Evolutionary conservation across 2,888 invertebrate genomes (phyloP).

Genomic region (Crioceris asparagi): DNA sequence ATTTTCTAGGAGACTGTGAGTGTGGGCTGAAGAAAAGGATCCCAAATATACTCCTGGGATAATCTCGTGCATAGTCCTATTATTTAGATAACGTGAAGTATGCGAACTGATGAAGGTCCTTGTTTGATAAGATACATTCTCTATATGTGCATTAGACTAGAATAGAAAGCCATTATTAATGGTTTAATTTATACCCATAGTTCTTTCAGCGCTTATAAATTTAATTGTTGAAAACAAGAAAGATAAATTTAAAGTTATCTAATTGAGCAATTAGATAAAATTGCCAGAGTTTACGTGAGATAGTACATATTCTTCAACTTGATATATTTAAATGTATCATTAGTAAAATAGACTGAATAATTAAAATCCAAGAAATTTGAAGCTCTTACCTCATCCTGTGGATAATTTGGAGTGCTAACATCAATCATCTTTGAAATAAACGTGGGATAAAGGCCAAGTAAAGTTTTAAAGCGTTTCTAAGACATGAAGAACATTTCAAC

Average conservation of each 20-base stretch:
- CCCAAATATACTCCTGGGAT: conserved; percentile 55
- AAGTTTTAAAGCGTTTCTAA: too few relatives aligned
- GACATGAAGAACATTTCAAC: too few relatives aligned
- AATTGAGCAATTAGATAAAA: too few relatives aligned
- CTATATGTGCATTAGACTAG: too few relatives aligned
- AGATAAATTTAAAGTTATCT: background rate
- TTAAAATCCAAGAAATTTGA: conserved; percentile 2
- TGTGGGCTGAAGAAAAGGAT: conserved; percentile 52
- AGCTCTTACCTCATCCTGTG: conserved; percentile 24
- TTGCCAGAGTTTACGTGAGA: too few relatives aligned
- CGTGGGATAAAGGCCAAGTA: too few relatives aligned
- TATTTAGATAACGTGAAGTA: conserved; percentile 7
- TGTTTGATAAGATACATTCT: conserved; percentile 8
- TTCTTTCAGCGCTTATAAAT: too few relatives aligned
- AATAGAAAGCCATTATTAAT: conserved; percentile 3
- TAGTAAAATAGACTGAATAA: conserved; percentile 3
- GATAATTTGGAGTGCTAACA: conserved; percentile 19
- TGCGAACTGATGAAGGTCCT: conserved; percentile 9
- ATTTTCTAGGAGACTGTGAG: conserved; percentile 43
- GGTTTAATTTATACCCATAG: background rate
- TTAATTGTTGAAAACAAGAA: background rate
- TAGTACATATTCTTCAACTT: too few relatives aligned
- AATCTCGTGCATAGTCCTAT: conserved; percentile 47
- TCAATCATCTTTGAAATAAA: conserved; percentile 21
- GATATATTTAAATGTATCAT: too few relatives aligned